A percentile compares a stretch with the other conserved stretches of the same genome.
These are phyloP conservation scores for Myxocyprinus asiaticus DNA, from an alignment of 2,113 vertebrate species.

Conservation along the genomic window DNA sequence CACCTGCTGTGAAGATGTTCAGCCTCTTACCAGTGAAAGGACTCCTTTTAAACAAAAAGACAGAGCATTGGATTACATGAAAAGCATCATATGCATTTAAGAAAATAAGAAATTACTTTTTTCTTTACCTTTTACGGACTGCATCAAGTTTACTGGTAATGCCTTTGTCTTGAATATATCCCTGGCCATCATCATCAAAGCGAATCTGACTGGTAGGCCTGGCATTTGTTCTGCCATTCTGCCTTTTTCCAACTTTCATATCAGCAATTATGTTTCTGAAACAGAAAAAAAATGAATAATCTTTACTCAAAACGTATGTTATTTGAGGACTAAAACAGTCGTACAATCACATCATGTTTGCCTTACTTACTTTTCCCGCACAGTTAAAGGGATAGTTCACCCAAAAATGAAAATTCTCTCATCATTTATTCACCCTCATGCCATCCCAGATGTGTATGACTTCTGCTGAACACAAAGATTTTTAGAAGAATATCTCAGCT, in stretches of 20 bases:
- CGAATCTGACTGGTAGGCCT: conserved; percentile 68
- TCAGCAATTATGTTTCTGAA: conserved; percentile 78
- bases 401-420: too few relatives aligned
- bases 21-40: conserved; percentile 78
- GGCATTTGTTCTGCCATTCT: conserved; percentile 29
- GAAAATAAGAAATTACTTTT: too few relatives aligned
- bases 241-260: conserved; percentile 80
- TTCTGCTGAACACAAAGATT: too few relatives aligned
- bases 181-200: conserved; percentile 79
- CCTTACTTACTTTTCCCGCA: neutral
- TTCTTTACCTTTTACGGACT: conserved; percentile 67
- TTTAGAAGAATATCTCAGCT: too few relatives aligned
- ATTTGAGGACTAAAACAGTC: too few relatives aligned
- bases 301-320: too few relatives aligned
- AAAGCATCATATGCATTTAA: neutral
- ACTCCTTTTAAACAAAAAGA: conserved; percentile 66
- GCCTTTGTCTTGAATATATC: conserved; percentile 51
- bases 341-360: neutral
- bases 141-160: conserved; percentile 46
- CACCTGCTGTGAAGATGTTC: conserved; percentile 78
- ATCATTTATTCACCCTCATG: too few relatives aligned
- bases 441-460: too few relatives aligned
- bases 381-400: neutral
- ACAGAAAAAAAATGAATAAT: neutral
- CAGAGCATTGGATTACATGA: neutral